Conservation (phyloP, 2,888 invertebrate genomes). For the Microctonus brassicae region DNA sequence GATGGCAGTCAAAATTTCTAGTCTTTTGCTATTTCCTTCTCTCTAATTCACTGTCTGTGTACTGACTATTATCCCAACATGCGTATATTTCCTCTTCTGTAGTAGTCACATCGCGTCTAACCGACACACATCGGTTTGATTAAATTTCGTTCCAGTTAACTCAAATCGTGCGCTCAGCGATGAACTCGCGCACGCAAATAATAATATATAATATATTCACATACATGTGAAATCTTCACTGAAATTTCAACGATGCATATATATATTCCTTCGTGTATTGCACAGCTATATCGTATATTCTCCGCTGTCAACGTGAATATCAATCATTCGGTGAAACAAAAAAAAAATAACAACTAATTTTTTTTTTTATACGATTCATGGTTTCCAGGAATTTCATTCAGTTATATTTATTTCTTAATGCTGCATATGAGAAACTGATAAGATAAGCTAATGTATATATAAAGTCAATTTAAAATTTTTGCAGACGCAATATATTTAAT, state of each 20-base stretch:
- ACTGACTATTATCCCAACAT: slow-evolving; percentile 41
- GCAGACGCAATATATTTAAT: slow-evolving; percentile 3
- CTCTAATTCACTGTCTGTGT: slow-evolving; percentile 32
- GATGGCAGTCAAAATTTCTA: slow-evolving; percentile 58
- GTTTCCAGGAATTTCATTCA: neutral
- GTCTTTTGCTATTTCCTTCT: slow-evolving; percentile 36
- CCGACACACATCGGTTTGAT: slow-evolving; percentile 59
- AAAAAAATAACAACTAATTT: neutral
- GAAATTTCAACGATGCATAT: slow-evolving; percentile 14
- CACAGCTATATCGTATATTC: neutral
- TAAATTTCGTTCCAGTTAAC: slow-evolving; percentile 59
- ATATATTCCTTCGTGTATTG: neutral
- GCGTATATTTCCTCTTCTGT: slow-evolving; percentile 58
- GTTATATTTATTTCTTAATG: neutral
- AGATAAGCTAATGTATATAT: slow-evolving; percentile 4
- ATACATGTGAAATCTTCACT: slow-evolving; percentile 28
- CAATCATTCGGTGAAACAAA: neutral
- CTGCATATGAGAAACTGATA: neutral
- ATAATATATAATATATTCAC: neutral
- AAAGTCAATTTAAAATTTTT: slow-evolving; percentile 5
- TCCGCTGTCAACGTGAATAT: slow-evolving; percentile 1
- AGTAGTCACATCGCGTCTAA: slow-evolving; percentile 51
- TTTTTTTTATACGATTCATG: neutral
- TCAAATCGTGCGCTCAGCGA: slow-evolving; percentile 50
- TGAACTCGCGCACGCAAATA: neutral